Base-by-base conservation (phyloP, 2,113 vertebrate genomes). In the Recurvirostra avosetta region DNA sequence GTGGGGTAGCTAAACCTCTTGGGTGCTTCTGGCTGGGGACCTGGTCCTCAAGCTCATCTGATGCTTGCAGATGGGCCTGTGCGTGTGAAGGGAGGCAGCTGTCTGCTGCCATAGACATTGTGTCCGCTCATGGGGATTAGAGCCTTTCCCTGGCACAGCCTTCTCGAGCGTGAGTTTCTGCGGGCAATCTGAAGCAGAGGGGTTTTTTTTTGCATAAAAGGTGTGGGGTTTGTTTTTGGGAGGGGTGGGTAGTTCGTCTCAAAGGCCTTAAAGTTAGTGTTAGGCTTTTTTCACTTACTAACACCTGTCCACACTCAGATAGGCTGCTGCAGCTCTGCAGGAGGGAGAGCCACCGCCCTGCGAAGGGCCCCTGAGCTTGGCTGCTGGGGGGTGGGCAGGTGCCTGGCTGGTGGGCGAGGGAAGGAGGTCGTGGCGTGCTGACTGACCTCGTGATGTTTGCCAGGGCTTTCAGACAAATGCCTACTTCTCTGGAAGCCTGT, bases 51-150 rank as follows among this genome's bases (percentile, higher is more conserved):
- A 43, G n/a, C 26, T n/a, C 47, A 36, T 38, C 47, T 23, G 26
- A 11, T 32, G 49, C 56, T 82, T 30, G 19, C 74, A 61, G 65
- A 55, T 59, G n/a, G 58, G 22, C 19, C 26, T 9, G 2, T 26
- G 26, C 30, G 36, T 17, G 13, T 11, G 7, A 41, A 62, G 32
- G 41, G 52, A 38, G 8, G 59, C 11, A 53, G 45, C 59, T 3
- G 11, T 55, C 59, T 81, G 59, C 22, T 45, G 49, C 3, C 2
- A 27, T 2, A 49, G n/a, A 40, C 65, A 34, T 13, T 0, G 0
- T 4, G 6, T 21, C 22, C 4, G 1, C 13, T 73, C 20, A 3
- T 4, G n/a, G 36, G 32, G 15, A 38, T 85, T 56, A 59, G 47
- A 82, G 45, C 61, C 55, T 52, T 89, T 62, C 29, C 56, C 26